A percentile compares a stretch with the other conserved stretches of the same genome.
These are phyloP conservation scores for Saxidomus purpurata DNA, from an alignment of 1,140 invertebrate genomes.

Conservation along the genomic window DNA sequence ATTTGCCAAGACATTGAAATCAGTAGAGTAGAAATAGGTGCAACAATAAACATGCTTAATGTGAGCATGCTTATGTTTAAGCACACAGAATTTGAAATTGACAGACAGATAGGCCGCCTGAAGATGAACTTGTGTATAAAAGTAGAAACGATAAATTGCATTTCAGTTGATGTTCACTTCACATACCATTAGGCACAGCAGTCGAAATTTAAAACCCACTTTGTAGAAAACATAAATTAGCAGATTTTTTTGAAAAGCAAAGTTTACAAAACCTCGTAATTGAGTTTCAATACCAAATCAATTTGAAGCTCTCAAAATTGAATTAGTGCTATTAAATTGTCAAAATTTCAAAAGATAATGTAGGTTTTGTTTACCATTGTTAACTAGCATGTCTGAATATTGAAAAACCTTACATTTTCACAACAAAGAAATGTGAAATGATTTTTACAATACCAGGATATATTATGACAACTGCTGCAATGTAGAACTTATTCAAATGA, in stretches of 20 bases:
- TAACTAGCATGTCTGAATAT: neutral
- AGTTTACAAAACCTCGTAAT: neutral
- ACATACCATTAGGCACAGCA: neutral
- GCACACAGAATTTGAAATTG: no score
- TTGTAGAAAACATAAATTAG: neutral
- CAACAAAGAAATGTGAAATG: neutral
- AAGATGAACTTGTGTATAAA: neutral
- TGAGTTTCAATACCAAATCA: conserved; percentile 27
- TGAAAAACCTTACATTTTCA: neutral
- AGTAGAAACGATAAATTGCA: neutral
- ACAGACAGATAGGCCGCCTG: neutral
- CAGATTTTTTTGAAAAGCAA: neutral
- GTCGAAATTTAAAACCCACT: neutral
- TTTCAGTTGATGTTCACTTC: neutral
- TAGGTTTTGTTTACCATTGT: neutral
- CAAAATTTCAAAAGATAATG: conserved; percentile 16
- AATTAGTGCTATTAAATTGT: conserved; percentile 27
- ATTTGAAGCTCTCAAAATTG: conserved; percentile 4
- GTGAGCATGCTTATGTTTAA: no score
- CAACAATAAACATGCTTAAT: no score
- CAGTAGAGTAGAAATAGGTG: no score
- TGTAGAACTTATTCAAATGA: neutral
- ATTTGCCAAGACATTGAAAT: no score
- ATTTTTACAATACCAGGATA: neutral
- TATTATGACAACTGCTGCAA: neutral